A percentile compares a stretch with the other conserved stretches of the same genome.
Evolutionary conservation across 2,888 invertebrate genomes (phyloP).

Genomic region (Diachrysia chrysitis): DNA sequence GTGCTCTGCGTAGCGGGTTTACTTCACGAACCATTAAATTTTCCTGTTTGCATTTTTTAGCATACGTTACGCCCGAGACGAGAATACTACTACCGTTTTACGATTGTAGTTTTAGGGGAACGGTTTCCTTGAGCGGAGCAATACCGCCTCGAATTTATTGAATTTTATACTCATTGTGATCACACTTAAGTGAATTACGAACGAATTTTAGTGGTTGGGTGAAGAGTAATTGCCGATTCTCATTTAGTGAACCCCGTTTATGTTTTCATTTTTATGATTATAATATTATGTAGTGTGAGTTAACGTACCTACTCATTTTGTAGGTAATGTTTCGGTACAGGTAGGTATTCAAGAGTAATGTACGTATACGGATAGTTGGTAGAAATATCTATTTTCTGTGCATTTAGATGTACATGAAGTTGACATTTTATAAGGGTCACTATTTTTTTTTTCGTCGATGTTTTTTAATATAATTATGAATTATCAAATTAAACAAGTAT

Average conservation of each 20-base stretch:
- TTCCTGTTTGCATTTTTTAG: slow-evolving; percentile 89
- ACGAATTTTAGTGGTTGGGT: slow-evolving; percentile 55
- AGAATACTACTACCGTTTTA: slow-evolving; percentile 75
- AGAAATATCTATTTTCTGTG: too few relatives aligned
- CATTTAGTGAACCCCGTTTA: slow-evolving; percentile 41
- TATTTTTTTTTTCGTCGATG: too few relatives aligned
- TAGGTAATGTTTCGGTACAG: not conserved
- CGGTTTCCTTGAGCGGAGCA: slow-evolving; percentile 61
- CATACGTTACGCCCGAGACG: slow-evolving; percentile 85
- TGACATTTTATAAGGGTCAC: too few relatives aligned
- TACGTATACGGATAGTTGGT: too few relatives aligned
- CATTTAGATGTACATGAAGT: too few relatives aligned
- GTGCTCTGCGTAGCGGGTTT: slow-evolving; percentile 80
- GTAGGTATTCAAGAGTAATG: too few relatives aligned
- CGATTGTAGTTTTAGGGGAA: slow-evolving; percentile 82
- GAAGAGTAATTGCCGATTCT: slow-evolving; percentile 47
- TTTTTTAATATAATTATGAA: too few relatives aligned
- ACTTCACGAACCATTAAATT: slow-evolving; percentile 89
- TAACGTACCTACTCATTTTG: slow-evolving; percentile 3
- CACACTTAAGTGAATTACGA: slow-evolving; percentile 62
- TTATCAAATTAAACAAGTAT: too few relatives aligned
- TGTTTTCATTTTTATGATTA: slow-evolving; percentile 43
- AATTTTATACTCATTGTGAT: slow-evolving; percentile 66
- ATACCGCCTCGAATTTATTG: slow-evolving; percentile 66
- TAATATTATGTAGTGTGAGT: too few relatives aligned